Conservation (phyloP, 2,888 invertebrate genomes). For the Scaptomyza caliginosa region DNA sequence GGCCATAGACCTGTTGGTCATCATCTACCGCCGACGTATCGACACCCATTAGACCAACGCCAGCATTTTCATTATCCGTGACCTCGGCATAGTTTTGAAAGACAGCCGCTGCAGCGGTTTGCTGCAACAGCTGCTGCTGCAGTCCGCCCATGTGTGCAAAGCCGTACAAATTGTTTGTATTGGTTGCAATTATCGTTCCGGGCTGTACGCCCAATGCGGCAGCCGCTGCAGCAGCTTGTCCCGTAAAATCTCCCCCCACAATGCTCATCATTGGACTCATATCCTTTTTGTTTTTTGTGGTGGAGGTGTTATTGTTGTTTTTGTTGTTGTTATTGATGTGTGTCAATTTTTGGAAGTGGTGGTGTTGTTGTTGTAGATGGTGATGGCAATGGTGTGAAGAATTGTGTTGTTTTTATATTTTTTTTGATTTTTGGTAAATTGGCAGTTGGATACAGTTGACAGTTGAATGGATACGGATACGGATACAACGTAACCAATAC, state of each 20-base stretch:
- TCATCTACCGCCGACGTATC: slow-evolving; percentile 52
- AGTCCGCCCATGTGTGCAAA: slow-evolving; percentile 82
- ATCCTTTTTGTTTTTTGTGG: slow-evolving; percentile 72
- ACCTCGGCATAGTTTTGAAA: slow-evolving; percentile 82
- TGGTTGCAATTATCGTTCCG: slow-evolving; percentile 78
- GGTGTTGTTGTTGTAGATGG: neutral
- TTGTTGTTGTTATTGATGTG: slow-evolving; percentile 21
- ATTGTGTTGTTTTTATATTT: slow-evolving; percentile 41
- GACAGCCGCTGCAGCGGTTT: slow-evolving; percentile 80
- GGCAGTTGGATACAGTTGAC: slow-evolving; percentile 60
- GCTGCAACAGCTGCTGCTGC: slow-evolving; percentile 83
- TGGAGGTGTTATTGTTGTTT: slow-evolving; percentile 33
- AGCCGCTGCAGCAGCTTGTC: slow-evolving; percentile 82
- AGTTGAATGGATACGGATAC: slow-evolving; percentile 58
- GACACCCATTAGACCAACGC: slow-evolving; percentile 55
- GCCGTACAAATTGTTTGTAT: slow-evolving; percentile 82
- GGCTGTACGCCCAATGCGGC: slow-evolving; percentile 81
- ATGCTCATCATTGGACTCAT: slow-evolving; percentile 84
- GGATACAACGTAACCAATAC: slow-evolving; percentile 71
- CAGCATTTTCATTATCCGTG: slow-evolving; percentile 66
- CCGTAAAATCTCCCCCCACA: slow-evolving; percentile 84
- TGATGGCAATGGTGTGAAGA: slow-evolving; percentile 16
- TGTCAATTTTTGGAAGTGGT: slow-evolving; percentile 23
- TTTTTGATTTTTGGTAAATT: slow-evolving; percentile 34
- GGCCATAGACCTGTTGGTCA: slow-evolving; percentile 77